Base-by-base conservation (phyloP, 2,888 invertebrate genomes). In the Andrena marginata region DNA sequence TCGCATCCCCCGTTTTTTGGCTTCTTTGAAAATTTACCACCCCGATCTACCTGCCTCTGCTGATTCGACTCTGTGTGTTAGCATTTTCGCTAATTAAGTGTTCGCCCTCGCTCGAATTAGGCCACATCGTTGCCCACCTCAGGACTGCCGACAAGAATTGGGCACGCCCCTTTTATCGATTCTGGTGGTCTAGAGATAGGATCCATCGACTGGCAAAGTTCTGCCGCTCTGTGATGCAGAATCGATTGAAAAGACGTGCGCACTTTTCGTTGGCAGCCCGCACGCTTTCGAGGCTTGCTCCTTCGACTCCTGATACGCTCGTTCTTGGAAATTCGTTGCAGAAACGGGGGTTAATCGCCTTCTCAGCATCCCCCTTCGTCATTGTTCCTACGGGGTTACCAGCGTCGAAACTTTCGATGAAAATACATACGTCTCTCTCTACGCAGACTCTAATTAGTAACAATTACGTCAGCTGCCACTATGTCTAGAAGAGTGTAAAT, bases 251-350 rank as follows among this genome's bases (percentile, higher is more conserved):
- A 69, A 70, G 68, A 33, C n/a, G 29, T 33, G 33, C 16, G 13
- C 59, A 49, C 8, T 59, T 63, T 59, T 42, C n/a, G 33, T 56
- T 16, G 23, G 42, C 42, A 42, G 35, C 7, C 70, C 31, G 62
- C 62, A 35, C 33, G n/a, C 20, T 16, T 31, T 56, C 13, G 48
- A 33, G 31, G 42, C 62, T 70, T 54, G 7, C 26, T 68, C 16
- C 26, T 10, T 6, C 48, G 31, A 65, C 59, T 59, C 56, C 63
- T 65, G 49, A 73, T 77, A 77, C 80, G 76, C 72, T 75, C 71
- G 72, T 71, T 75, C 63, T 80, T 68, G 84, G 85, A 84, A 85
- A 85, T 85, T 85, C 85, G 84, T 85, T 85, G 85, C 84, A 77
- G 67, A 51, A 62, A 59, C 59, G 59, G 62, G 62, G 31, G 48